phyloP scores from a whole-genome alignment of 2,797 vertebrate genomes.

The Antrozous pallidus region DNA sequence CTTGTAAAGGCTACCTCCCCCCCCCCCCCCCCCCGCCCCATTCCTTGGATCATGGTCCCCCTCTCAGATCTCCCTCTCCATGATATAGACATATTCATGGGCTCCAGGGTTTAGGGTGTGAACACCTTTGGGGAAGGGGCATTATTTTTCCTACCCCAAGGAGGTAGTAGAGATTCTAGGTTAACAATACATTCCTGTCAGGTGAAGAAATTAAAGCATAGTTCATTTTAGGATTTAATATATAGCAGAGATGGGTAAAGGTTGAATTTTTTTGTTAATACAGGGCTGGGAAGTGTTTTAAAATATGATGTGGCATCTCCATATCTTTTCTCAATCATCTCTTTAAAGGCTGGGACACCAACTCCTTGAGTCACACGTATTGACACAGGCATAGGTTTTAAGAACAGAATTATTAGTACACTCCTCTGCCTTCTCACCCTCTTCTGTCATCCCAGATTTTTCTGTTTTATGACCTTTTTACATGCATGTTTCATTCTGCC shows the following conservation, averaged over 20 bases:
- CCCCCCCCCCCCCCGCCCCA: accelerated
- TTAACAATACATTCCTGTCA: neutral
- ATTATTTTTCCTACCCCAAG: neutral
- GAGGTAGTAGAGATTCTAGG: neutral
- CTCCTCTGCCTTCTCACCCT: neutral
- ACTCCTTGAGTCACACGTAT: neutral
- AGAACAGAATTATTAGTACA: neutral
- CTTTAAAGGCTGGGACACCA: neutral
- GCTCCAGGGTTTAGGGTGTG: neutral
- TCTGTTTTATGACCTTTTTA: neutral
- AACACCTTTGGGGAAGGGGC: no score
- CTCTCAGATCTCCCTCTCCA: neutral
- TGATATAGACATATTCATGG: neutral
- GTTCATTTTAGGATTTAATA: neutral
- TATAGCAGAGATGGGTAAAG: neutral
- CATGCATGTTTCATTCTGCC: neutral
- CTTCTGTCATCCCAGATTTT: neutral
- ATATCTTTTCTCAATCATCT: neutral
- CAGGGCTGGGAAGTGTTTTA: neutral
- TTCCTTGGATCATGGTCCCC: neutral
- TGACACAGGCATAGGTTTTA: neutral
- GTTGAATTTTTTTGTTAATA: neutral
- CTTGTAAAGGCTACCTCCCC: neutral
- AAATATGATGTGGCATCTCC: neutral
- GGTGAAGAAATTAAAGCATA: neutral